These are phyloP conservation scores for Nerophis ophidion DNA, from an alignment of 2,113 vertebrate genomes.

Conservation along the genomic window DNA sequence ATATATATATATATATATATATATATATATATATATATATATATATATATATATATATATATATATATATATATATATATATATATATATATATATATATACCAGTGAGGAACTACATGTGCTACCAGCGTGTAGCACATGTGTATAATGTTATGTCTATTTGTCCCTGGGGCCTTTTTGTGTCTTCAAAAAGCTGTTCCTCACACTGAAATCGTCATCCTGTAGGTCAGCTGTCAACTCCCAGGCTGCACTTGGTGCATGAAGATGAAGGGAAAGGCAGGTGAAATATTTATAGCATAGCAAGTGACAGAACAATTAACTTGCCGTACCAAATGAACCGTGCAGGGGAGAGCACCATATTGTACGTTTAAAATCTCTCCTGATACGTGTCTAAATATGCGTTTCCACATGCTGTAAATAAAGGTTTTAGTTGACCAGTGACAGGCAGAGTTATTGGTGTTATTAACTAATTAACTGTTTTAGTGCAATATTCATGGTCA, in stretches of 20 bases:
- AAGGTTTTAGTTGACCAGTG: background rate
- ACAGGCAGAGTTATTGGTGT: background rate
- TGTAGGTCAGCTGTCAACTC: background rate
- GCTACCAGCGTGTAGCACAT: no score
- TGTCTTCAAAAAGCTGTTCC: background rate
- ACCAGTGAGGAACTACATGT: no score
- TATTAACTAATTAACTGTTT: no score
- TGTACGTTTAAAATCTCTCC: background rate
- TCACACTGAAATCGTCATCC: conserved; percentile 2
- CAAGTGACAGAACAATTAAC: background rate
- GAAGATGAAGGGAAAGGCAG: conserved; percentile 6
- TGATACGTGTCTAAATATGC: background rate
- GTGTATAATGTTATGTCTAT: background rate
- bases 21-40: no score
- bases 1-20: no score
- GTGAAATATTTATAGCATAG: conserved; percentile 4
- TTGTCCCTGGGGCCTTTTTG: background rate
- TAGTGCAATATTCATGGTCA: no score
- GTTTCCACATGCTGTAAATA: background rate
- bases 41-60: no score
- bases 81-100: no score
- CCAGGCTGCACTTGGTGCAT: background rate
- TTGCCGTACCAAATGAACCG: background rate
- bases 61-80: no score
- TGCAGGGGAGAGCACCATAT: background rate